A percentile compares a stretch with the other conserved stretches of the same genome.
These are phyloP conservation scores for Brachypalpus laphriformis DNA, from an alignment of 2,888 invertebrate genomes.

Conservation along the genomic window DNA sequence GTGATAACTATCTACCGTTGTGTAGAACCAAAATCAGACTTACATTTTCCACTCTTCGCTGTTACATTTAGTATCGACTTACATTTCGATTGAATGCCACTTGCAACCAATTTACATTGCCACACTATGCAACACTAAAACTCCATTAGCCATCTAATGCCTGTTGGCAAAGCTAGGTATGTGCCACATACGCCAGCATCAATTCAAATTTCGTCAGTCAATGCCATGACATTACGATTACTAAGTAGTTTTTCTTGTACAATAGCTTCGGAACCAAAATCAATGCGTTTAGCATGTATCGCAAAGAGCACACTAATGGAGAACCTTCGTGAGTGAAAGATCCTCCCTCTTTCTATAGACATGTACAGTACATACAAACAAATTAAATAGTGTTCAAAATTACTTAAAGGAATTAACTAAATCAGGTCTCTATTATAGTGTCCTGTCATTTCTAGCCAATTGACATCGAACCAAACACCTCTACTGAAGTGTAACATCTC, in stretches of 20 bases:
- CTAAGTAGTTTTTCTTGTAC: constrained; percentile 71
- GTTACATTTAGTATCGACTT: constrained; percentile 50
- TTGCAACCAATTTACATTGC: constrained; percentile 64
- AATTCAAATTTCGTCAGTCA: constrained; percentile 55
- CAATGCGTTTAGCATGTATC: constrained; percentile 54
- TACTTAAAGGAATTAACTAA: constrained; percentile 26
- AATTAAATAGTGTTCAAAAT: neutral
- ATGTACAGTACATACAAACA: no score
- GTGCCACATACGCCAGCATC: constrained; percentile 26
- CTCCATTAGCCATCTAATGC: constrained; percentile 70
- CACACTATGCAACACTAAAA: constrained; percentile 69
- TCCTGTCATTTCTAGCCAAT: constrained; percentile 16
- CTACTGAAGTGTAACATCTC: neutral
- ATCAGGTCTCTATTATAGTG: constrained; percentile 10
- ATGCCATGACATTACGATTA: constrained; percentile 39
- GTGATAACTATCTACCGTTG: no score
- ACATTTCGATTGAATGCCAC: constrained; percentile 59
- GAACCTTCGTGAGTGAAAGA: neutral
- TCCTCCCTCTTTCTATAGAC: neutral
- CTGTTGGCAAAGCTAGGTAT: constrained; percentile 12
- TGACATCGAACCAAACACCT: neutral
- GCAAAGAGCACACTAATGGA: constrained; percentile 18
- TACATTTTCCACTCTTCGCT: neutral
- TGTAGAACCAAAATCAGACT: no score
- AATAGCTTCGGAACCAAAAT: constrained; percentile 41